Base-by-base conservation (phyloP, 2,888 invertebrate genomes). In the Nomada ruficornis region DNA sequence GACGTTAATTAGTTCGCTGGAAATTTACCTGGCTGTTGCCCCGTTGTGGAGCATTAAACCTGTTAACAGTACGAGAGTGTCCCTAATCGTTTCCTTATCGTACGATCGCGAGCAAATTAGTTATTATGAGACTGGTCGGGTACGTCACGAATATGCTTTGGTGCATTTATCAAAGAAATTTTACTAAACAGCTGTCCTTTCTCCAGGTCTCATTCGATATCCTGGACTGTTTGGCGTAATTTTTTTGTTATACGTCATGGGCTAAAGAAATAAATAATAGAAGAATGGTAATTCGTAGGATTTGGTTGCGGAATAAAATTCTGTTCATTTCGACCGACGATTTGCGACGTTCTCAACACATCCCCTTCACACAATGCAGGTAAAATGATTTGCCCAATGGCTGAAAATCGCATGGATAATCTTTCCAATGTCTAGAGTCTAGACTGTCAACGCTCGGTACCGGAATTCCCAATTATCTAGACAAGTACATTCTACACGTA, bases 391-490 rank as follows among this genome's bases (percentile, higher is more conserved):
- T 15, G 36, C 26, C 63, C 73, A 70, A 78, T 80, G 57, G 55
- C n/a, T 23, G 73, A 52, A 62, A 50, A 62, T 68, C 57, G n/a
- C 42, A 7, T 10, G 57, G 76, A 80, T 78, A 83, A 83, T 80
- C 80, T 77, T 44, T 0, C 44, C 18, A 67, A 65, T 5, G 74
- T 70, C 26, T 11, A 57, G 68, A 44, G 74, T 70, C 26, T 15
- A 60, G 68, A 44, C 52, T 15, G 29, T 50, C 18, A 2, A 54
- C 26, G 44, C 29, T 20, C 11, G 18, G 63, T 36, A 55, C 47
- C 18, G 78, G 78, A 29, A 79, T 80, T 80, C 60, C 76, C 72
- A 78, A 84, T 82, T 85, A 80, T 78, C 60, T 57, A 47, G 0
- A 5, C 15, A 20, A 71, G 50, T 18, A 13, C 26, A 20, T 59